Percentiles rank a stretch among this genome's conserved stretches.
Evolutionary conservation across 2,113 vertebrate species (phyloP).

Genomic region (Falco punctatus): DNA sequence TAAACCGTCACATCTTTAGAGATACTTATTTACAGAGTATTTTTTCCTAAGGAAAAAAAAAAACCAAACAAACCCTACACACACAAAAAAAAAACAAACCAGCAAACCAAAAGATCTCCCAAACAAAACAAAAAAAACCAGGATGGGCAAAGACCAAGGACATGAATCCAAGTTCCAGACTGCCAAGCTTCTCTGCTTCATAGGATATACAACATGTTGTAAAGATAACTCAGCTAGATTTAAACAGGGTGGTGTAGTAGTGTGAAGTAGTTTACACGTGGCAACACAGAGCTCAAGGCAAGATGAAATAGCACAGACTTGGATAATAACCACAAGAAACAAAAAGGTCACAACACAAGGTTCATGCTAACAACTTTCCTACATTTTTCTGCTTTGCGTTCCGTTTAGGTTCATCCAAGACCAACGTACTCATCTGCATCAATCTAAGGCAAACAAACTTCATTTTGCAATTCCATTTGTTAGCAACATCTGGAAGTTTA

Average conservation of each 20-base stretch:
- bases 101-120: too few relatives aligned
- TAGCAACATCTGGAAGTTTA: background rate
- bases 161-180: background rate
- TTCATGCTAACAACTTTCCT: background rate
- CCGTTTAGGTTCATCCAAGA: background rate
- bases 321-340: background rate
- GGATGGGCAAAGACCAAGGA: background rate
- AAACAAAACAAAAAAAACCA: background rate
- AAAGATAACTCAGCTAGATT: background rate
- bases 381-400: background rate
- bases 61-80: too few relatives aligned
- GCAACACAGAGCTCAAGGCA: background rate
- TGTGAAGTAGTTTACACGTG: background rate
- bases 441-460: background rate
- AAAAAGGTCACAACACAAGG: background rate
- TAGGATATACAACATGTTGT: background rate
- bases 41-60: background rate
- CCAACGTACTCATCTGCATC: background rate
- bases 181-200: background rate
- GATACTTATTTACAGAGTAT: background rate
- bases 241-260: background rate
- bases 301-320: background rate
- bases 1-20: background rate
- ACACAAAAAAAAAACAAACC: background rate
- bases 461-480: background rate